Base-by-base conservation (phyloP, 2,888 invertebrate species). In the Beris chalybata region DNA sequence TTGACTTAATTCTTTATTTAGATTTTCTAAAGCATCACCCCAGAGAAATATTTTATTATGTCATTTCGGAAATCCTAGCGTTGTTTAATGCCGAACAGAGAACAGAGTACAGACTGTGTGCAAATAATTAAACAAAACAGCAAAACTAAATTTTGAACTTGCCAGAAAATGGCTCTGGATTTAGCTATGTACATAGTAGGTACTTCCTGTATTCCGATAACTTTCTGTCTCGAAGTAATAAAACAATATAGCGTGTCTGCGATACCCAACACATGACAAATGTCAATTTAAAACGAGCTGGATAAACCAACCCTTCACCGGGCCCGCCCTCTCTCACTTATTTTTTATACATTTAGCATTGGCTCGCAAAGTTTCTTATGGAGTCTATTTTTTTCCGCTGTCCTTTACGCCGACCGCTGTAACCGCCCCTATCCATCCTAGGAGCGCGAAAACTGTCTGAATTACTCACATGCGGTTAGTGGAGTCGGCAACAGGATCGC, bases 101-200 rank as follows among this genome's bases (percentile, higher is more conserved):
- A 7, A 38, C 38, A 7, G 3, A 22, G 22, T 22, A 22, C 22
- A 22, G 22, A 22, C 22, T 38, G 9, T 9, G 31, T n/a, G 22
- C 38, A 61, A 22, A 52, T 52, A 61, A 61, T 61, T 61, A 61
- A 61, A 45, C 52, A 61, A 61, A 61, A 61, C 61, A 61, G 43
- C 52, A 12, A 22, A 61, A 61, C 61, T 61, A 50, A 43, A 61
- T 50, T 61, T 61, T 9, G 15, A 61, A 61, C 52, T 61, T 61
- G 32, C 50, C 50, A 9, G 38, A 38, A 38, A 38, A 38, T 38
- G 7, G 9, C 1, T 38, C 7, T 38, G 9, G 38, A 38, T 38
- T 38, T 38, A 38, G 22, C 22, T 22, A 38, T 38, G 7, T 38
- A 32, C 32, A n/a, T n/a, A n/a, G n/a, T n/a, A 22, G 3, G 22